phyloP scores from a whole-genome alignment of 1,140 invertebrate species.

The Cydia amplana region DNA sequence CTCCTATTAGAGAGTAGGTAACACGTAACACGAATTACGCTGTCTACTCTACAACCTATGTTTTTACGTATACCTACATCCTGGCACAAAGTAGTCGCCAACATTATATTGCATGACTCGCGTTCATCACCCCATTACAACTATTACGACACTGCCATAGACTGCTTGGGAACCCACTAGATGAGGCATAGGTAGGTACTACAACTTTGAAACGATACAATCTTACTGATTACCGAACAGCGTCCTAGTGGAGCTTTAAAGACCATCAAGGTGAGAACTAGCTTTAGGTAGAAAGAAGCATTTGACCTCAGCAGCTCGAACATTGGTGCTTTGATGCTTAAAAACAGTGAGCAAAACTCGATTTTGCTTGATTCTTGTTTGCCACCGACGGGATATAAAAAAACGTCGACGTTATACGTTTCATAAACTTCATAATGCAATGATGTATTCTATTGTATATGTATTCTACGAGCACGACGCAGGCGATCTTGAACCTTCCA shows the following conservation, averaged over 20 bases:
- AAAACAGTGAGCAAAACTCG: no score
- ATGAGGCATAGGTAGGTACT: background rate
- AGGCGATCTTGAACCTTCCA: conserved; percentile 21
- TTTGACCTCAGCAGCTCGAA: no score
- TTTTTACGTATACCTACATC: conserved; percentile 1
- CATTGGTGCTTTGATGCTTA: no score
- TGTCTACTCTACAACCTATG: background rate
- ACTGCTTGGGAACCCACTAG: background rate
- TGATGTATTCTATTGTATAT: background rate
- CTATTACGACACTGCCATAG: conserved; percentile 5
- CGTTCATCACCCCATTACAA: conserved; percentile 16
- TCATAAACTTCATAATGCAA: background rate
- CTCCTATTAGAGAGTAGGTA: background rate
- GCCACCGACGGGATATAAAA: no score
- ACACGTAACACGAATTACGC: background rate
- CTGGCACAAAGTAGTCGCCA: background rate
- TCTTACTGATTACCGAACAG: background rate
- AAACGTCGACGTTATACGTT: no score
- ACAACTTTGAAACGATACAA: background rate
- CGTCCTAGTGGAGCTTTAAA: no score
- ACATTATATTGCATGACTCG: conserved; percentile 14
- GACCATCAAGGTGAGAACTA: no score
- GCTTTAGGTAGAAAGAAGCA: no score
- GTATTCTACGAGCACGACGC: background rate
- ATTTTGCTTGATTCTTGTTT: no score